Conservation (phyloP, 2,888 invertebrate species). For the Tetragnatha montana region DNA sequence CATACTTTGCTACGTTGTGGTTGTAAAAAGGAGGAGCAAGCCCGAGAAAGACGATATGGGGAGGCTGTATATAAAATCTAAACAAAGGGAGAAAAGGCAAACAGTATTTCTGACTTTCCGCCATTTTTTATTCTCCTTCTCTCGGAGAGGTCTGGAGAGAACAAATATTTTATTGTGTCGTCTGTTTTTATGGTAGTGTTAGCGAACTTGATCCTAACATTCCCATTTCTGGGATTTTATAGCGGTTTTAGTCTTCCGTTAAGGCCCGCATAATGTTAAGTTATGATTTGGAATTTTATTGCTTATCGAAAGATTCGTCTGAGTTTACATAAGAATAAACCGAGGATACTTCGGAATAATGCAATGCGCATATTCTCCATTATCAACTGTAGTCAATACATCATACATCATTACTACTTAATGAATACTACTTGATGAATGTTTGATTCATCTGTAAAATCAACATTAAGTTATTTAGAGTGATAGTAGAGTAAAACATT, state of each 20-base stretch:
- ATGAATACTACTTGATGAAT: too few species aligned
- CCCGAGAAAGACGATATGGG: neutral
- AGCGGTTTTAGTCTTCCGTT: neutral
- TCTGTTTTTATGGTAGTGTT: constrained; percentile 29
- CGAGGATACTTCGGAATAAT: too few species aligned
- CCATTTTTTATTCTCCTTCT: constrained; percentile 17
- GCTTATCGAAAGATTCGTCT: neutral
- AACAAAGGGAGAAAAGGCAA: constrained; percentile 17
- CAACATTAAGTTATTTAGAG: too few species aligned
- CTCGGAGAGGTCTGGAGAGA: constrained; percentile 13
- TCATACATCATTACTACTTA: too few species aligned
- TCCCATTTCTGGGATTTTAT: constrained; percentile 6
- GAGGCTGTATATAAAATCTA: neutral
- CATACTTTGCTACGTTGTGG: constrained; percentile 35
- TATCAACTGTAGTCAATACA: too few species aligned
- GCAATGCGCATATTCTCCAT: too few species aligned
- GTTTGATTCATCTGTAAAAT: too few species aligned
- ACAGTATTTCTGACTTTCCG: constrained; percentile 36
- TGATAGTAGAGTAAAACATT: too few species aligned
- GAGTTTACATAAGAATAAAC: neutral
- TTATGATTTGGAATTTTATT: neutral
- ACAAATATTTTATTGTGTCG: constrained; percentile 51
- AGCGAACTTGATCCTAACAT: constrained; percentile 19
- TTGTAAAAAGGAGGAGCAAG: constrained; percentile 34
- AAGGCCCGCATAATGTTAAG: neutral